Base-by-base conservation (phyloP, 2,113 vertebrate species). In the Crypturellus undulatus region DNA sequence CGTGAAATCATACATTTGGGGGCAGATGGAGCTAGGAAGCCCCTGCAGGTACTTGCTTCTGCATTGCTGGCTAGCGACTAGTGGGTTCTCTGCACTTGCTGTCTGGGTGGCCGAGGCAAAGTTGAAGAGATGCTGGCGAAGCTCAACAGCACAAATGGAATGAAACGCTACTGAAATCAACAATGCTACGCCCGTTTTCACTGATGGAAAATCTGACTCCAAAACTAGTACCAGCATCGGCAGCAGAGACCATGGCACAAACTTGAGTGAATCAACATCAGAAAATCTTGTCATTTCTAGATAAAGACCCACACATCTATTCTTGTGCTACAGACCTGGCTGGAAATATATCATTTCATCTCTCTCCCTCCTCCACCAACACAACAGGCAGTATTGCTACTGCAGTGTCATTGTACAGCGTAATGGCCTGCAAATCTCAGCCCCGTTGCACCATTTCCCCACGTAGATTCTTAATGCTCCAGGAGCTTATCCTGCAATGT, bases 1-100 rank as follows among this genome's bases (percentile, higher is more conserved):
- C 36, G 40, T 17, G 34, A 58, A 72, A 73, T 0, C 13, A n/a
- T 5, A 3, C 0, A 0, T 82, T 62, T 1, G 4, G 81, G 59
- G 49, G 47, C 69, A 91, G 52, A 54, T 17, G 20, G 38, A 71
- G 26, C 18, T n/a, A 25, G 12, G 30, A 10, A 32, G 34, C 69
- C 34, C 36, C 19, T 5, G 38, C n/a, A 83, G 77, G 10, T 49
- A n/a, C 77, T 54, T 40, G 11, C 21, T 58, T 69, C 9, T 51
- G 32, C 17, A 28, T 42, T 45, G 21, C 26, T 72, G 72, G 26
- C 51, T 8, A 26, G 32, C 26, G 77, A 9, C 68, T 70, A 10
- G 4, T 5, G 4, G 25, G 38, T 32, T 9, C 7, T 22, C 72
- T n/a, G 47, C 14, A 30, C 28, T 84, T 28, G 1, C 40, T 49